Conservation (phyloP, 2,888 invertebrate species). For the Volucella inanis region DNA sequence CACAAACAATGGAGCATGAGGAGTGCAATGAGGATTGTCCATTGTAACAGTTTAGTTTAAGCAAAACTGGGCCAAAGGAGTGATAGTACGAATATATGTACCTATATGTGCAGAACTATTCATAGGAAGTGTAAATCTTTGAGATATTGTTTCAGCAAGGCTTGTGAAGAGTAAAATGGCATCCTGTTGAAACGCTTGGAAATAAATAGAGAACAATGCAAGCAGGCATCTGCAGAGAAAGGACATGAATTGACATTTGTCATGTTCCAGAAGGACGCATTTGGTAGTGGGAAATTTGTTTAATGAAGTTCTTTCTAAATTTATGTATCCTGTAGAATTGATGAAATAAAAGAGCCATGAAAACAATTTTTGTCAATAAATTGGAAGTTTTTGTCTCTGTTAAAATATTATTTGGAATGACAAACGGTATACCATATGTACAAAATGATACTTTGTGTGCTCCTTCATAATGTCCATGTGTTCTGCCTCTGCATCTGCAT, state of each 20-base stretch:
- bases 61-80: slow-evolving; percentile 26
- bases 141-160: slow-evolving; percentile 36
- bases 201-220: slow-evolving; percentile 37
- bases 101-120: background rate
- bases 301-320: no score
- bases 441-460: no score
- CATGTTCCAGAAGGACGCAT: background rate
- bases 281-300: background rate
- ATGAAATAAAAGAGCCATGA: no score
- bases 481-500: no score
- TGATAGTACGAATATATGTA: slow-evolving; percentile 2
- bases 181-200: slow-evolving; percentile 38
- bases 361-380: no score
- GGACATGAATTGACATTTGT: background rate
- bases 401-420: no score
- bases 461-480: no score
- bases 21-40: slow-evolving; percentile 26
- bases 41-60: slow-evolving; percentile 50
- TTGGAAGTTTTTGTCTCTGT: no score
- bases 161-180: slow-evolving; percentile 32
- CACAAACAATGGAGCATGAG: background rate
- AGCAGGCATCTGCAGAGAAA: background rate
- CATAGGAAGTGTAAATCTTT: slow-evolving; percentile 52
- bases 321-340: no score
- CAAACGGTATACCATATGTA: no score